A percentile compares a stretch with the other conserved stretches of the same genome.
phyloP scores from a whole-genome alignment of 2,797 vertebrate genomes.

The Furcifer pardalis region DNA sequence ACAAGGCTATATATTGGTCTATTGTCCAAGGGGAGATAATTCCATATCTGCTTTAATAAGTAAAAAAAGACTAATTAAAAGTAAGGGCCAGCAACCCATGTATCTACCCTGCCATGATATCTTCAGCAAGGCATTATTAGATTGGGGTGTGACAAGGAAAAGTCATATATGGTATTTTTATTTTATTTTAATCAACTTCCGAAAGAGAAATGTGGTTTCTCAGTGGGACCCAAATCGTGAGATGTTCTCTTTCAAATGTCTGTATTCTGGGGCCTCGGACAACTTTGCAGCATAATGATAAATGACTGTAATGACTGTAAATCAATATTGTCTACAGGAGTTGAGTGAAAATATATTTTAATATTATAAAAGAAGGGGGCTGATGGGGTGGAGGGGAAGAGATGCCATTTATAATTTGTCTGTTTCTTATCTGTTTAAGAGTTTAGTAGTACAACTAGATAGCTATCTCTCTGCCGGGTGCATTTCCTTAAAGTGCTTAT shows the following conservation, averaged over 20 bases:
- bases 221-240: too few species aligned
- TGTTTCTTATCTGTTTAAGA: conserved; percentile 13
- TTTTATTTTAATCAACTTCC: neutral
- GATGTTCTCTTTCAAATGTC: neutral
- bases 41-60: neutral
- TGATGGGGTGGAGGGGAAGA: neutral
- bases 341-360: neutral
- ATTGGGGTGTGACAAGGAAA: neutral
- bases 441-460: conserved; percentile 20
- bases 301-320: neutral
- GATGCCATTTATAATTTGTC: neutral
- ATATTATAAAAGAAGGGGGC: neutral
- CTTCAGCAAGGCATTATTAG: neutral
- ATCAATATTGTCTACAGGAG: neutral
- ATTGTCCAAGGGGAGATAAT: neutral
- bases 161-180: too few species aligned
- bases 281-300: neutral
- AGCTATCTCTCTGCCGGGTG: conserved; percentile 16
- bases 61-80: neutral
- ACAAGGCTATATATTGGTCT: neutral
- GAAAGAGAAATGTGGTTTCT: neutral
- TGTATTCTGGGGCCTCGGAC: neutral
- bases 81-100: neutral
- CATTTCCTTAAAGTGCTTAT: conserved; percentile 32
- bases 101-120: neutral